Conservation (phyloP, 2,797 vertebrate genomes). For the Melanotaenia maccullochi region DNA sequence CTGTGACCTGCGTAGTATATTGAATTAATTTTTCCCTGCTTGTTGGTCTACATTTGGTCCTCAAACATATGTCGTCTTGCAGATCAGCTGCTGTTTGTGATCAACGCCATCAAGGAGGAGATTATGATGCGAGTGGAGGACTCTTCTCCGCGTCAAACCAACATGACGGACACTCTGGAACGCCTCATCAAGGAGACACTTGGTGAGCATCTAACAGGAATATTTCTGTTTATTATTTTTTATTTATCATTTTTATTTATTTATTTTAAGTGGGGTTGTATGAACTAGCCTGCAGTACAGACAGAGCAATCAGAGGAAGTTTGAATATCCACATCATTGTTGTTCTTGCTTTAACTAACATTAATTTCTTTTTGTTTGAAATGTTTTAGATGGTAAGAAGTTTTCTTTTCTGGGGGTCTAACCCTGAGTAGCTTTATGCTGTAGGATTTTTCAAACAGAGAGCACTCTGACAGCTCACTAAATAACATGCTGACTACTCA, state of each 20-base stretch:
- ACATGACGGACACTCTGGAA: constrained; percentile 95
- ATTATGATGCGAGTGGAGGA: constrained; percentile 93
- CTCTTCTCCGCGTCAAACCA: constrained; percentile 88
- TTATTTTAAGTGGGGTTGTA: not conserved
- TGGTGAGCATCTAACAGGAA: constrained; percentile 82
- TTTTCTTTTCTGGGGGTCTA: too few species aligned
- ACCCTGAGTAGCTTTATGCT: too few species aligned
- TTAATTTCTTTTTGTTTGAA: not conserved
- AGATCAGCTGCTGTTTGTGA: constrained; percentile 98
- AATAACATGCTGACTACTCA: not conserved
- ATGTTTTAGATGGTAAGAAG: not conserved
- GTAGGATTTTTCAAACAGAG: not conserved
- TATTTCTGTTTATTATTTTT: not conserved
- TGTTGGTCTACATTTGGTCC: not conserved
- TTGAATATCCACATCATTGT: not conserved
- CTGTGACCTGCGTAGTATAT: not conserved
- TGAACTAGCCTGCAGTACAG: too few species aligned
- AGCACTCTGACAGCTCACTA: not conserved
- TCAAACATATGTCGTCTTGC: constrained; percentile 35
- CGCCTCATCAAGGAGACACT: constrained; percentile 94
- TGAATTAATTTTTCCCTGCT: not conserved
- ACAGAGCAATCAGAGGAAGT: too few species aligned
- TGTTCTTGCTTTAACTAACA: not conserved
- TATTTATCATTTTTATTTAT: too few species aligned
- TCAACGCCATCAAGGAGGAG: constrained; percentile 98